Conservation (phyloP, 2,888 invertebrate genomes). For the Ochropacha duplaris region DNA sequence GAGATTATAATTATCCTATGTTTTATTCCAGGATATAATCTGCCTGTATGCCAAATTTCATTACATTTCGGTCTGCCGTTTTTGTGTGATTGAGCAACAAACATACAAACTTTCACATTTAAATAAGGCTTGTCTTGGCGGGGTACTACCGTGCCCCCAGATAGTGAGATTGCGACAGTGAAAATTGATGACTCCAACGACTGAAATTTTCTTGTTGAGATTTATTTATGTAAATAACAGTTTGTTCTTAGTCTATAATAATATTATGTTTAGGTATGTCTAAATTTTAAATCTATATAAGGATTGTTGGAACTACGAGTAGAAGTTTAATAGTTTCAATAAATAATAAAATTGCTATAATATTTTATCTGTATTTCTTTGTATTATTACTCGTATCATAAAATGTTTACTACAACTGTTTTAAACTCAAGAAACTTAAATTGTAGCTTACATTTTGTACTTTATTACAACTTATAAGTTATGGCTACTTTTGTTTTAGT, state of each 20-base stretch:
- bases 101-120: too few species aligned
- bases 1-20: too few species aligned
- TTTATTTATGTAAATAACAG: background rate
- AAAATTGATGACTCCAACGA: background rate
- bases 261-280: background rate
- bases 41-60: too few species aligned
- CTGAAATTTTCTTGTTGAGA: background rate
- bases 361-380: background rate
- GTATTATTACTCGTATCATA: background rate
- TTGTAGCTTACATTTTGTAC: background rate
- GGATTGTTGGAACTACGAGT: background rate
- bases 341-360: background rate
- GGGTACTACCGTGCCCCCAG: too few species aligned
- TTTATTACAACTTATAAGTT: background rate
- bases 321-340: background rate
- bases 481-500: background rate
- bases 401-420: background rate
- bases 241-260: background rate
- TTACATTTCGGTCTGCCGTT: too few species aligned
- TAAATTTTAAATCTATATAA: background rate
- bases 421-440: background rate
- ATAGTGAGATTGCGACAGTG: background rate
- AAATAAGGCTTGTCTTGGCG: too few species aligned
- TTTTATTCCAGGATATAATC: too few species aligned
- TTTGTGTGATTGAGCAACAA: too few species aligned